Evolutionary conservation across 2,797 vertebrate species (phyloP), one percentile per base, ranked within the genome.

Genomic region (Schizopygopsis malacanthus): DNA sequence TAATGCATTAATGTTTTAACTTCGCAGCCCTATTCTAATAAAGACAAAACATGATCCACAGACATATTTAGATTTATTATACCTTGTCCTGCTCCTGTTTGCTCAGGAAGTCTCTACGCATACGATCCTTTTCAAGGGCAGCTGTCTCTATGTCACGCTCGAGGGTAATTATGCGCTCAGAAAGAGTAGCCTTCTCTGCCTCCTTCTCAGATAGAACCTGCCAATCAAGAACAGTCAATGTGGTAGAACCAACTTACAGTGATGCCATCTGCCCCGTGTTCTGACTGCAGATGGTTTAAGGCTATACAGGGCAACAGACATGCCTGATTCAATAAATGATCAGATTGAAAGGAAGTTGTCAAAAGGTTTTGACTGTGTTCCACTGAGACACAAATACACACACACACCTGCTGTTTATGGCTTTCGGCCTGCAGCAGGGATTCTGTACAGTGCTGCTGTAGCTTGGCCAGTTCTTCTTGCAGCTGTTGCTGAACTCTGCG

Each of bases 191-290:
- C 88, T 93, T 95, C 88, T 97, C 96, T 0, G 87, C 89, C 85
- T 97, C 96, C 84, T 94, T 96, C 86, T 94, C 92, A 75, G 94
- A 95, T 85, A 97, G 89, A 70, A 92, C 95, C 97, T 97, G 91
- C 22, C 65, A 59, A 56, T 79, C 65, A 85, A 33, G 13, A 45
- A 88, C 71, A 88, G 10, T 12, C 67, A 86, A 71, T 45, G 52
- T n/a, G 11, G 33, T 59, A n/a, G 67, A 54, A 71, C 16, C 56
- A 82, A 72, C 43, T 37, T 37, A 63, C 39, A 79, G 39, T 79
- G 59, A 47, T 80, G 15, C 43, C 33, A 59, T 77, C 33, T 59
- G 54, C 37, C 33, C 43, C 11, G 15, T 37, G 15, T 15, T 67
- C 15, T 45, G n/a, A n/a, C 77, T 79, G 56, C 22, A 63, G 37